Evolutionary conservation across 1,140 invertebrate species (phyloP).

Genomic region (Drosophila sulfurigaster): DNA sequence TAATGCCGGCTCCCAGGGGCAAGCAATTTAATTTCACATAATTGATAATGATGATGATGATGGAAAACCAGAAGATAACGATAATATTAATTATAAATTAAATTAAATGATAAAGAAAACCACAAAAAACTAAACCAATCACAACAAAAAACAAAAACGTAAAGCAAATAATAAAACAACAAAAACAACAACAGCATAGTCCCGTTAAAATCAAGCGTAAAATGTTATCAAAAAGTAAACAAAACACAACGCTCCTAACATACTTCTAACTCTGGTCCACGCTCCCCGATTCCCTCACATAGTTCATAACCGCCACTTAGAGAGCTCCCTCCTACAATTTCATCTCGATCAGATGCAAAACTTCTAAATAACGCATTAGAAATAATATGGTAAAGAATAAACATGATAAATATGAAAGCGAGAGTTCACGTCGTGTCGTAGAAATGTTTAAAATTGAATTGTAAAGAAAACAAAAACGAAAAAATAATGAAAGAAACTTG

Average conservation of each 20-base stretch:
- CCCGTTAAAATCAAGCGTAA: constrained; percentile 23
- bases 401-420: constrained; percentile 44
- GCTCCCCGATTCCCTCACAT: constrained; percentile 15
- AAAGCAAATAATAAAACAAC: constrained; percentile 53
- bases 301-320: constrained; percentile 30
- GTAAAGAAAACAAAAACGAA: constrained; percentile 58
- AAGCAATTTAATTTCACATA: constrained; percentile 67
- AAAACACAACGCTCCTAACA: constrained; percentile 20
- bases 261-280: constrained; percentile 35
- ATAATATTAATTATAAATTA: constrained; percentile 78
- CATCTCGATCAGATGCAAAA: constrained; percentile 44
- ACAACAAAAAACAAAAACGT: constrained; percentile 38
- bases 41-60: constrained; percentile 46
- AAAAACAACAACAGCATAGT: constrained; percentile 22
- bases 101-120: constrained; percentile 52
- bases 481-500: constrained; percentile 32
- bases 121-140: constrained; percentile 31
- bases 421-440: constrained; percentile 71
- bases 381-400: constrained; percentile 43
- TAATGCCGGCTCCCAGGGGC: constrained; percentile 61
- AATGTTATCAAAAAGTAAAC: constrained; percentile 16
- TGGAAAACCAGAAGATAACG: constrained; percentile 55
- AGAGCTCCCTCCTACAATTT: constrained; percentile 22
- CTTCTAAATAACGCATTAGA: constrained; percentile 47
- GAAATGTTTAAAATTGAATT: constrained; percentile 71